Conservation (phyloP, 2,888 invertebrate genomes). For the Drosophila infuscata region DNA sequence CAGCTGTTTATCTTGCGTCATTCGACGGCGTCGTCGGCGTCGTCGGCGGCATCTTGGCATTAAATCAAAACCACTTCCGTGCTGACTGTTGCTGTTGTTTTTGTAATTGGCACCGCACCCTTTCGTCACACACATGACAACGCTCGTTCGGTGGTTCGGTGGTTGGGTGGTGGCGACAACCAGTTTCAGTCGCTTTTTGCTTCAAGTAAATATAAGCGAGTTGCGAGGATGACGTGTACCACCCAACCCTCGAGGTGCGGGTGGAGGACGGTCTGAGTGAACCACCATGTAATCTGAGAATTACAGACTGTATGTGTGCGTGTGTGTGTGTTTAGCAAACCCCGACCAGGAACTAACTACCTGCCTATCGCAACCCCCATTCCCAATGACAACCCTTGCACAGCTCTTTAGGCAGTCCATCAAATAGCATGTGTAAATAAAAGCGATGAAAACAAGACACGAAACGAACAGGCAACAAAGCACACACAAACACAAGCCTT, state of each 20-base stretch:
- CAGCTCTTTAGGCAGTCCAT: conserved; percentile 63
- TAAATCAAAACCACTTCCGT: conserved; percentile 78
- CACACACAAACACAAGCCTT: conserved; percentile 10
- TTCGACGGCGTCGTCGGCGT: conserved; percentile 25
- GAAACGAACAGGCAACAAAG: conserved; percentile 37
- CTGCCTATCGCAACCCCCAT: conserved; percentile 17
- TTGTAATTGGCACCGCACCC: conserved; percentile 50
- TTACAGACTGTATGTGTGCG: conserved; percentile 24
- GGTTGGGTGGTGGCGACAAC: conserved; percentile 41
- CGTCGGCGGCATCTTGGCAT: conserved; percentile 53
- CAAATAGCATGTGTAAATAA: conserved; percentile 70
- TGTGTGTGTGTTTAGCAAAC: conserved; percentile 46
- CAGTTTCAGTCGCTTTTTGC: conserved; percentile 46
- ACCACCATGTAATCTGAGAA: conserved; percentile 76
- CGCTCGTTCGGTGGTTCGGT: conserved; percentile 14
- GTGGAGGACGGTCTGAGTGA: conserved; percentile 24
- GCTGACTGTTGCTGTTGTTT: conserved; percentile 49
- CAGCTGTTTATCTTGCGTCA: conserved; percentile 64
- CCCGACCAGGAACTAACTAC: conserved; percentile 41
- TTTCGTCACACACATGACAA: conserved; percentile 25
- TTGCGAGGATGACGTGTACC: conserved; percentile 39
- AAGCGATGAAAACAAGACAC: conserved; percentile 40
- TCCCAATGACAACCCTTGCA: conserved; percentile 10
- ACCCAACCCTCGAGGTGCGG: conserved; percentile 13
- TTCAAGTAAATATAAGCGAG: conserved; percentile 53